Conservation (phyloP, 2,888 invertebrate species). For the Caenorhabditis virilis region DNA sequence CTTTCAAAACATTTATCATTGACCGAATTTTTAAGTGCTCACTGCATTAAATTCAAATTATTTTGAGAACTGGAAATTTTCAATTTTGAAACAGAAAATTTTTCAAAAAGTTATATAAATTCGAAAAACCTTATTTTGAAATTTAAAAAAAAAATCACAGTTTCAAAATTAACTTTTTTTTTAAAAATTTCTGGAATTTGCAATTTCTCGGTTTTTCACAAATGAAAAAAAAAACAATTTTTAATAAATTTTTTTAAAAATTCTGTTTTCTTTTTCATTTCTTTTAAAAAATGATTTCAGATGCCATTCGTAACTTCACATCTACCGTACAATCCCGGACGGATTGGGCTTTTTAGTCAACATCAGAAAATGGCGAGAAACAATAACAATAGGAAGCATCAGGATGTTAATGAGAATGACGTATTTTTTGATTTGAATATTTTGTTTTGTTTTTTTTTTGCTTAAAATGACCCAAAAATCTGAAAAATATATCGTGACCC, state of each 20-base stretch:
- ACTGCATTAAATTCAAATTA: too few species aligned
- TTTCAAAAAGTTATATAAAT: too few species aligned
- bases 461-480: too few species aligned
- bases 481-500: too few species aligned
- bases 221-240: conserved; percentile 1
- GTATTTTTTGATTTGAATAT: conserved; percentile 6
- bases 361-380: neutral
- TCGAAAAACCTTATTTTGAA: too few species aligned
- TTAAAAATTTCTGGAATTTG: too few species aligned
- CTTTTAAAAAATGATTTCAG: conserved; percentile 12
- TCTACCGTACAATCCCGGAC: conserved; percentile 28
- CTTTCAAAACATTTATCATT: too few species aligned
- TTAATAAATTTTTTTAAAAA: conserved; percentile 4
- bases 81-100: too few species aligned
- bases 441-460: conserved; percentile 2
- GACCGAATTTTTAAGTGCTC: too few species aligned
- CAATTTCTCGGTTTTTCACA: neutral
- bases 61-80: too few species aligned
- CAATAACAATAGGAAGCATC: neutral
- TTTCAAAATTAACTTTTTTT: neutral
- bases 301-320: conserved; percentile 40
- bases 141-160: conserved; percentile 2
- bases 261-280: neutral
- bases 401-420: conserved; percentile 31
- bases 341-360: conserved; percentile 28